Percentiles rank a stretch among this genome's conserved stretches.
Conservation (phyloP, 2,113 vertebrate genomes). For the Nyctereutes procyonoides region DNA sequence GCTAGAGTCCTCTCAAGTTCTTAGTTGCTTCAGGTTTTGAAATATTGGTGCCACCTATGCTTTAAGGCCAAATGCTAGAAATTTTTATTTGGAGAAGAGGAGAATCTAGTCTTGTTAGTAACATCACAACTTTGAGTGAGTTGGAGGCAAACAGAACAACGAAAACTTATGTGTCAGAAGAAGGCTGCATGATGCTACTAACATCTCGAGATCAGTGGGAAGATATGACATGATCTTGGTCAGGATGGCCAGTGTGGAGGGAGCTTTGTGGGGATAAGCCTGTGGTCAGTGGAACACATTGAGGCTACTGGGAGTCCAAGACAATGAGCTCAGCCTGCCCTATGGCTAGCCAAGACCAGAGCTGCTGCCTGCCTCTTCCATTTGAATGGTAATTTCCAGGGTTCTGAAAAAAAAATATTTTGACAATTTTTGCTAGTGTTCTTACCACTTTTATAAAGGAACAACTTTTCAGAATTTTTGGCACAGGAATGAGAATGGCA, state of each 20-base stretch:
- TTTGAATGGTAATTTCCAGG: not conserved
- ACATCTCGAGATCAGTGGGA: not conserved
- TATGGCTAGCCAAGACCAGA: not conserved
- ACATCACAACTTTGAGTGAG: not conserved
- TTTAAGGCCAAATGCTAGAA: not conserved
- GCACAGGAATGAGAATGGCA: not conserved
- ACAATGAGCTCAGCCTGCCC: not conserved
- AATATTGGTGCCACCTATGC: not conserved
- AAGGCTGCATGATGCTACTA: not conserved
- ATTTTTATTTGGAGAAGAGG: not conserved
- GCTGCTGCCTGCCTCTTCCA: not conserved
- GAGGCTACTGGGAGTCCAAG: not conserved
- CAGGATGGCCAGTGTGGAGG: too few species aligned
- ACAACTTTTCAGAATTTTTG: not conserved
- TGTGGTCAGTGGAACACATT: not conserved
- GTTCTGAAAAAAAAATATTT: not conserved
- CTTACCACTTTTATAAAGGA: not conserved
- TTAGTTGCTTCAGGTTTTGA: not conserved
- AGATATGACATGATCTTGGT: not conserved
- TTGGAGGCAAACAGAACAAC: not conserved
- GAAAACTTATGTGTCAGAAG: not conserved
- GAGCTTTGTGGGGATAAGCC: not conserved
- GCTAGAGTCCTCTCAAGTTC: not conserved
- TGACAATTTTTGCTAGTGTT: not conserved
- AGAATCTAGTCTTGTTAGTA: not conserved